phyloP scores from a whole-genome alignment of 2,797 vertebrate genomes.

The Coreius guichenoti region DNA sequence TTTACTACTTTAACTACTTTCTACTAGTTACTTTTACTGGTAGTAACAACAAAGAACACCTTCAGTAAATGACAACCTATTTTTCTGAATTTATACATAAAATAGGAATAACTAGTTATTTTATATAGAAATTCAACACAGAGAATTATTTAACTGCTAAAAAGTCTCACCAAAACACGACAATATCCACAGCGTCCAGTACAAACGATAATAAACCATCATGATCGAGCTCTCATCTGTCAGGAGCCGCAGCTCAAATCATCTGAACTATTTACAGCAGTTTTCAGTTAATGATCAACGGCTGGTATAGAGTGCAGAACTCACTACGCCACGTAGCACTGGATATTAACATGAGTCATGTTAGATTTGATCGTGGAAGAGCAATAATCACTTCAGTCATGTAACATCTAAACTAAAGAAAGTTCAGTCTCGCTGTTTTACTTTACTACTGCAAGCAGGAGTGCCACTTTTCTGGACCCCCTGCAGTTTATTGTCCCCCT shows the following conservation, averaged over 20 bases:
- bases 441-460: neutral
- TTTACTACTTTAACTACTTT: neutral
- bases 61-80: neutral
- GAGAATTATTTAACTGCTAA: too few species aligned
- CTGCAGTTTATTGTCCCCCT: too few species aligned
- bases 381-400: neutral
- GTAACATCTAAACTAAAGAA: neutral
- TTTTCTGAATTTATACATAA: neutral
- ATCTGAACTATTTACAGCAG: neutral
- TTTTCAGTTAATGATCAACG: neutral
- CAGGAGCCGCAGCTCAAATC: neutral
- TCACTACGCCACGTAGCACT: neutral
- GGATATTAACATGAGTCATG: neutral
- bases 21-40: neutral
- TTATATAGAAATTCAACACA: neutral
- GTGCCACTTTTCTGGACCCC: too few species aligned
- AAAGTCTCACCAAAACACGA: conserved; percentile 11
- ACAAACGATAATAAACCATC: neutral
- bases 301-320: neutral
- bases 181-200: neutral
- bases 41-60: neutral
- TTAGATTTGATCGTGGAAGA: neutral
- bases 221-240: neutral
- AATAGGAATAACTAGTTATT: neutral
- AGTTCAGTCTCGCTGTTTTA: too few species aligned